These are phyloP conservation scores for Petrocephalus sullivani DNA, from an alignment of 2,797 vertebrate species.

Conservation along the genomic window DNA sequence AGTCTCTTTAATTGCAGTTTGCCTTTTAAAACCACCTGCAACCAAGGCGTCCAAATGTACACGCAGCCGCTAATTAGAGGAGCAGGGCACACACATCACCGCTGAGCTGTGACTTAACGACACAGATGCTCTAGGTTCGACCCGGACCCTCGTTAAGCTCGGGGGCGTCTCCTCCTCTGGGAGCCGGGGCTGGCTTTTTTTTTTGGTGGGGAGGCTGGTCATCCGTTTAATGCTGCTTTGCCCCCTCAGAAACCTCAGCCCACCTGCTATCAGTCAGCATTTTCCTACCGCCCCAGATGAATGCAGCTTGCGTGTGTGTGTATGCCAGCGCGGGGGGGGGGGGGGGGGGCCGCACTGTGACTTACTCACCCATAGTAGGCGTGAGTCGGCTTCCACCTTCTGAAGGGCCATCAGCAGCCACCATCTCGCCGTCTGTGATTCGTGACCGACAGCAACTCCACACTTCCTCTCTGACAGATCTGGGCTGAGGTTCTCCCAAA, in stretches of 20 bases:
- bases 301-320: neutral
- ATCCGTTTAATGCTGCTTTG: neutral
- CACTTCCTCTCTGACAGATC: conserved; percentile 5
- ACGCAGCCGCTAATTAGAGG: neutral
- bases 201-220: neutral
- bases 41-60: neutral
- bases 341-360: conserved; percentile 43
- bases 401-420: conserved; percentile 33
- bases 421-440: conserved; percentile 27
- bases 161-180: neutral
- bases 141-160: neutral
- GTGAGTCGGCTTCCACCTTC: conserved; percentile 48
- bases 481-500: neutral
- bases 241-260: conserved; percentile 8
- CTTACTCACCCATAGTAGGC: conserved; percentile 48
- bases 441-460: conserved; percentile 7
- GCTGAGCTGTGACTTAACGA: neutral
- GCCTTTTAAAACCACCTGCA: conserved; percentile 18
- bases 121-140: neutral
- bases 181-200: neutral
- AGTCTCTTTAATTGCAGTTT: neutral
- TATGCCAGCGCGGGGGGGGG: neutral
- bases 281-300: neutral
- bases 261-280: conserved; percentile 23
- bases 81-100: neutral